Evolutionary conservation across 2,797 vertebrate species (phyloP).

Genomic region (Fundulus diaphanus): DNA sequence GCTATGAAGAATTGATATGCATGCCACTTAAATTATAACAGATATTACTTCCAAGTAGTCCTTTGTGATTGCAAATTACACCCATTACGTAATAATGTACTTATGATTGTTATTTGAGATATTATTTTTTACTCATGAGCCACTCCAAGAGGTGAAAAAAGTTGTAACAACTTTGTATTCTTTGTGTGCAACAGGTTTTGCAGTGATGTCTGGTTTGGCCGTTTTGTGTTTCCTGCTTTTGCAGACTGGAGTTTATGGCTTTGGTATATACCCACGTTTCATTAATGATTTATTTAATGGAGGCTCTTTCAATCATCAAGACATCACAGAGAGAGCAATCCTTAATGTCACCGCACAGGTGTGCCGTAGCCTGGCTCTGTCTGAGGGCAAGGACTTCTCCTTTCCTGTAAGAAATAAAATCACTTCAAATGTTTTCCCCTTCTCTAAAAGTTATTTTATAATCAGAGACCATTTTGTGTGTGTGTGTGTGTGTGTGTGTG

Average conservation of each 20-base stretch:
- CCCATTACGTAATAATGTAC: not conserved
- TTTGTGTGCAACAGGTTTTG: not conserved
- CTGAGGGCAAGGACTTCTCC: conserved; percentile 59
- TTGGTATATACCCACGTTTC: conserved; percentile 31
- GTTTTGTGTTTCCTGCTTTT: conserved; percentile 50
- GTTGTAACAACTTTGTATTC: not conserved
- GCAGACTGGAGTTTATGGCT: conserved; percentile 43
- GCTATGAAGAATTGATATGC: too few relatives aligned
- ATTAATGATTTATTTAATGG: not conserved
- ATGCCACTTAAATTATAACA: too few relatives aligned
- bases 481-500: not conserved
- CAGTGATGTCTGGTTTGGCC: conserved; percentile 22
- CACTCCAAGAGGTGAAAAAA: not conserved
- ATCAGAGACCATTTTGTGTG: not conserved
- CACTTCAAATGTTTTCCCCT: too few relatives aligned
- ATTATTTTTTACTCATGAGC: not conserved
- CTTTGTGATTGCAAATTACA: too few relatives aligned
- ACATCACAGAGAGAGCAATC: conserved; percentile 64
- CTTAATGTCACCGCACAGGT: conserved; percentile 57
- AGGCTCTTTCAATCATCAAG: conserved; percentile 43
- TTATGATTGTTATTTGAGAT: not conserved
- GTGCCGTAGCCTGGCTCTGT: conserved; percentile 58
- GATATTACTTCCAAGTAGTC: too few relatives aligned
- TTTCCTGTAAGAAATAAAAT: conserved; percentile 52
- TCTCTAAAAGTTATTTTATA: not conserved